Evolutionary conservation across 2,888 invertebrate species (phyloP).

Genomic region (Hesperia comma): DNA sequence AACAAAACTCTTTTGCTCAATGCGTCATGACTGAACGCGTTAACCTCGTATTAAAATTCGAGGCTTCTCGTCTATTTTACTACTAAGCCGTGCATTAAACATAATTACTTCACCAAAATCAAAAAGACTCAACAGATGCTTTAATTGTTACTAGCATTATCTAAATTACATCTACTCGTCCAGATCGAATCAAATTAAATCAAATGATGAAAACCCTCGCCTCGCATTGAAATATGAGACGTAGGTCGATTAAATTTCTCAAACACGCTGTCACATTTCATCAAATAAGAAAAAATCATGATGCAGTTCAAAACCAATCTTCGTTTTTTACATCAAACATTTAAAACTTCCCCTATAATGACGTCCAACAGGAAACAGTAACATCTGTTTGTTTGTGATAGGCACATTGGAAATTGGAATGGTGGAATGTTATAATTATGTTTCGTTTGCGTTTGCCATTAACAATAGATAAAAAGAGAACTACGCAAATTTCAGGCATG

Average conservation of each 20-base stretch:
- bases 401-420: slow-evolving; percentile 2
- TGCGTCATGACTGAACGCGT: slow-evolving; percentile 52
- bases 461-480: neutral
- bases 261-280: slow-evolving; percentile 1
- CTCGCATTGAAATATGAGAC: slow-evolving; percentile 6
- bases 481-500: neutral
- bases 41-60: slow-evolving; percentile 20
- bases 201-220: neutral
- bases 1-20: slow-evolving; percentile 49
- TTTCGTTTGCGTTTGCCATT: neutral
- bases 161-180: slow-evolving; percentile 1
- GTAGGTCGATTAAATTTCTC: neutral
- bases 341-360: slow-evolving; percentile 10
- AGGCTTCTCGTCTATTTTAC: slow-evolving; percentile 7
- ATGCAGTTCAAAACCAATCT: neutral
- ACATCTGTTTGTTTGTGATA: slow-evolving; percentile 16
- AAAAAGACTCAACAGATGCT: slow-evolving; percentile 2
- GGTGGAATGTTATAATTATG: no score
- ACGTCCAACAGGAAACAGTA: slow-evolving; percentile 12
- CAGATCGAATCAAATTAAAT: neutral
- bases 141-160: neutral
- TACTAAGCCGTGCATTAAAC: slow-evolving; percentile 12
- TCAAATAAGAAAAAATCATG: neutral
- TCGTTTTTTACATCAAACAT: slow-evolving; percentile 8
- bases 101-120: slow-evolving; percentile 16